These are phyloP conservation scores for Littorina saxatilis DNA, from an alignment of 1,140 invertebrate genomes.

Conservation along the genomic window DNA sequence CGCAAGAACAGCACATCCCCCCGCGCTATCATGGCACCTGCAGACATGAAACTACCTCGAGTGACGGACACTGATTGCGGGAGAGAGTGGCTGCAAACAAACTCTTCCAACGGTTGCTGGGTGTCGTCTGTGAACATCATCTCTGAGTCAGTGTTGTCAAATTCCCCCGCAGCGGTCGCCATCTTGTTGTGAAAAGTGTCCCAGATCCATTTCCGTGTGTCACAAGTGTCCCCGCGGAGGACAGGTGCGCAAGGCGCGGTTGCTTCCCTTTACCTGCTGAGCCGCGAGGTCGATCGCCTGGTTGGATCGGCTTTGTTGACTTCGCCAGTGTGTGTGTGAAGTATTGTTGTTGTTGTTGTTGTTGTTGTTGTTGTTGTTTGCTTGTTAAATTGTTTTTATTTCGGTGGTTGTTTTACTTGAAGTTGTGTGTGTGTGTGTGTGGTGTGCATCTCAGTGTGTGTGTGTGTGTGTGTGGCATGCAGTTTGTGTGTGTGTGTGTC, in stretches of 20 bases:
- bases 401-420: no score
- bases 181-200: constrained; percentile 1
- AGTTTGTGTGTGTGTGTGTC: no score
- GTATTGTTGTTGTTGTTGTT: neutral
- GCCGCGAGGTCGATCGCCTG: neutral
- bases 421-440: no score
- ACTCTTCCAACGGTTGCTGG: constrained; percentile 27
- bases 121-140: constrained; percentile 4
- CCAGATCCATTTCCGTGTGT: neutral
- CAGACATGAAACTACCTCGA: constrained; percentile 37
- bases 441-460: no score
- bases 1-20: constrained; percentile 48
- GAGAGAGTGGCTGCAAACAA: constrained; percentile 27
- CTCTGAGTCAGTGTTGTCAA: neutral
- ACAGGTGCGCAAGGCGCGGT: neutral
- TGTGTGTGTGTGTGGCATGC: no score
- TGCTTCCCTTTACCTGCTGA: constrained; percentile 26
- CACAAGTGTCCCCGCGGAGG: neutral
- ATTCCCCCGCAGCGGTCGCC: constrained; percentile 8
- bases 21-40: constrained; percentile 28
- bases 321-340: neutral
- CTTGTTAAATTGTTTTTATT: no score
- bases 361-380: no score
- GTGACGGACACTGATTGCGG: constrained; percentile 44
- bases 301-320: neutral